Base-by-base conservation (phyloP, 1,140 invertebrate species). In the Drosophila repletoides region DNA sequence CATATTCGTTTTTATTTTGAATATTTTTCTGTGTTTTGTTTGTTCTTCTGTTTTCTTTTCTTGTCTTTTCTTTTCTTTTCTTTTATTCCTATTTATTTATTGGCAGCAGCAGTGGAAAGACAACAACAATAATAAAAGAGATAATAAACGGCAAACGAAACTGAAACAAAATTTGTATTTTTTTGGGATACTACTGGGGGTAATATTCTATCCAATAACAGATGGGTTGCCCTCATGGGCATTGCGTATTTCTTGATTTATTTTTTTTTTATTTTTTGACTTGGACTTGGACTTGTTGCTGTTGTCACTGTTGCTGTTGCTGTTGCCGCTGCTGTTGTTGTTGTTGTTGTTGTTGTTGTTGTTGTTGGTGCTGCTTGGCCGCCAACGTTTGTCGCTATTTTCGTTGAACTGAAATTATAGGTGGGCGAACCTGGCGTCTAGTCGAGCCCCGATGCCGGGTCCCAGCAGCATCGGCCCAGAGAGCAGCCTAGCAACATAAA, bases 241-340 rank as follows among this genome's bases (percentile, higher is more conserved):
- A 34, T 21, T 38, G 55, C 19, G 43, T 64, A 48, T 60, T 45
- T 10, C 53, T 53, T 63, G 34, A 53, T 56, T 45, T 21, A 26
- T 12, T 38, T 51, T 68, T 69, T 74, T 61, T 68, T 51, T 67
- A 46, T 36, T 52, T 36, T 61, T 74, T 48, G 63, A 59, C 69
- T 75, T 83, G 76, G 73, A 76, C 77, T 81, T 81, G 76, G 77
- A 83, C 77, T 77, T 83, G 73, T 66, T 66, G 77, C 72, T 58
- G 24, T 70, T 65, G 66, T 69, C 46, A 4, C 14, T 26, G 2
- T 21, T 38, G 21, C 6, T 49, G 29, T 24, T 58, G n/a, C n/a
- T n/a, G 58, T 45, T 76, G 66, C 31, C 17, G 2, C n/a, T n/a
- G n/a, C n/a, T n/a, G 4, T 43, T 43, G 40, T 79, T 60, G 52